Base-by-base conservation (phyloP, 2,797 vertebrate genomes). In the Morelia viridis region DNA sequence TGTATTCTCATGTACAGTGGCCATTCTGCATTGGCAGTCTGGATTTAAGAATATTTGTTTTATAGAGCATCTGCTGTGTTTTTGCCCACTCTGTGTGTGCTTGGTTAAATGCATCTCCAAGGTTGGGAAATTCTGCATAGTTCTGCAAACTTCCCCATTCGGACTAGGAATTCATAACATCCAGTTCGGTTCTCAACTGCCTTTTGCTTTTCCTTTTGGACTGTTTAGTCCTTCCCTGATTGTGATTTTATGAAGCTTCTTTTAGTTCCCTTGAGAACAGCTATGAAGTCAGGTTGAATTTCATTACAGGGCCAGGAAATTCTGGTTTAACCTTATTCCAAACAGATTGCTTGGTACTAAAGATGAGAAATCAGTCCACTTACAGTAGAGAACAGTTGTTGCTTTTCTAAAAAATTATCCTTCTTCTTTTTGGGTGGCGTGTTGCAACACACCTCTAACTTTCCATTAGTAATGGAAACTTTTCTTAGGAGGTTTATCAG, bases 381-480 rank as follows among this genome's bases (percentile, higher is more conserved):
- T 80, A 41, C 2, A 9, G 19, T 46, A 17, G 35, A 76, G 8
- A 76, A 41, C 7, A 31, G 5, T 58, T 15, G 7, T 56, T 46
- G 5, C 24, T 8, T 12, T n/a, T 9, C 17, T 46, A 15, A 12
- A 8, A 53, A 46, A 57, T 6, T 0, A 5, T 17, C 50, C 31
- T 0, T 57, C 31, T n/a, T 58, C 1, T 56, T 15, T 58, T 50
- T 46, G 35, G 15, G 3, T 50, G 41, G 12, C 1, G 15, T 26
- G 46, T 92, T 19, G 58, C 22, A 28, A 58, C 80, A 15, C 8
- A 24, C 26, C 62, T 60, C 80, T 50, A 35, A 71, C 35, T 89
- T 92, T 92, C 88, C 28, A 7, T 61, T 26, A 13, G 76, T 85
- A 5, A 58, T n/a, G 61, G 91, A 92, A 89, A 89, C 15, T 58